phyloP scores from a whole-genome alignment of 2,888 invertebrate genomes.

The Drosophila multiciliata region DNA sequence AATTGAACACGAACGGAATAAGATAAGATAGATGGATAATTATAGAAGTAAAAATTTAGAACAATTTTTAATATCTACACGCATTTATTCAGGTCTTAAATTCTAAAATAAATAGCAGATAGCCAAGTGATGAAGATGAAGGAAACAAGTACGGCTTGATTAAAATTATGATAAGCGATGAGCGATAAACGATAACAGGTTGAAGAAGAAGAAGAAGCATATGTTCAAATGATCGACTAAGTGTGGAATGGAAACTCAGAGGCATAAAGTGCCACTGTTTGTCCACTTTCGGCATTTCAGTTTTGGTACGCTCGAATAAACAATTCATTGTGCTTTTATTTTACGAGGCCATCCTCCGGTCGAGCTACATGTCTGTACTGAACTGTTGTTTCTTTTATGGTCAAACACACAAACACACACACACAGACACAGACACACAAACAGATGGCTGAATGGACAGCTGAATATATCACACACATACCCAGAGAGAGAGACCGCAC shows the following conservation, averaged over 20 bases:
- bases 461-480: background rate
- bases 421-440: background rate
- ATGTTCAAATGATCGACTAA: background rate
- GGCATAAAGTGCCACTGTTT: conserved; percentile 7
- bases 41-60: background rate
- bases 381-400: conserved; percentile 51
- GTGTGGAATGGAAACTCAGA: background rate
- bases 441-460: conserved; percentile 26
- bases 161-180: conserved; percentile 6
- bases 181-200: conserved; percentile 6
- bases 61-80: background rate
- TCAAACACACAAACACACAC: conserved; percentile 17
- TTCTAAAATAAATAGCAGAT: background rate
- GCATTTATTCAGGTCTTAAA: background rate
- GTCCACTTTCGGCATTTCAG: conserved; percentile 34
- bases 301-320: conserved; percentile 44
- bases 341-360: conserved; percentile 45
- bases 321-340: conserved; percentile 59
- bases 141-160: no score
- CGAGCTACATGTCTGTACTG: conserved; percentile 19
- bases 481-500: conserved; percentile 27
- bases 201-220: background rate
- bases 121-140: background rate
- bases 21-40: background rate
- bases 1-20: background rate